Evolutionary conservation across 1,140 invertebrate species (phyloP).

Genomic region (Drosophila quadrilineata): DNA sequence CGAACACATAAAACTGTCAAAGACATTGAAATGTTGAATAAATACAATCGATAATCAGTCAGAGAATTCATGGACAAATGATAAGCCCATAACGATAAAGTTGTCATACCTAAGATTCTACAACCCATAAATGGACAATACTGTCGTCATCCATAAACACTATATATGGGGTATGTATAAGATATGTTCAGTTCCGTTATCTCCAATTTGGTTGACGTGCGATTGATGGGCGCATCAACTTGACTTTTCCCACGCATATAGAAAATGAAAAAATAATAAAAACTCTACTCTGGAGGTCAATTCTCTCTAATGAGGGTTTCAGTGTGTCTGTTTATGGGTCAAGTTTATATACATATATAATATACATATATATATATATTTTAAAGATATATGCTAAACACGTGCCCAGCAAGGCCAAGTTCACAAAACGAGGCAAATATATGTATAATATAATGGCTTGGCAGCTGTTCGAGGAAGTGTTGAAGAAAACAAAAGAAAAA

Average conservation of each 20-base stretch:
- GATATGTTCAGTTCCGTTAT: constrained; percentile 7
- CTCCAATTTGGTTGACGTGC: constrained; percentile 7
- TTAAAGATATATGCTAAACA: constrained; percentile 15
- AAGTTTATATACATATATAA: neutral
- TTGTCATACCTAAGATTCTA: no score
- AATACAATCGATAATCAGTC: constrained; percentile 4
- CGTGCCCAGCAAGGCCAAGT: constrained; percentile 14
- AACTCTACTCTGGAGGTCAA: no score
- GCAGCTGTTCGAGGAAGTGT: constrained; percentile 9
- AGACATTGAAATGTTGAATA: constrained; percentile 1
- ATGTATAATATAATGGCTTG: neutral
- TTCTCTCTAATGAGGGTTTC: neutral
- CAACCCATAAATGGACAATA: neutral
- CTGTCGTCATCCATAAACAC: neutral
- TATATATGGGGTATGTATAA: neutral
- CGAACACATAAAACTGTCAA: constrained; percentile 22
- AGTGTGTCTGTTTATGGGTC: neutral
- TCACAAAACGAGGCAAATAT: constrained; percentile 2
- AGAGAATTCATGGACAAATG: constrained; percentile 6
- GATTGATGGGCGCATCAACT: constrained; percentile 26
- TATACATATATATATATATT: constrained; percentile 6
- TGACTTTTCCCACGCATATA: constrained; percentile 27
- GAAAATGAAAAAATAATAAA: no score
- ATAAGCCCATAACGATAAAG: constrained; percentile 14
- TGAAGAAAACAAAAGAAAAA: neutral